Conservation (phyloP, 2,888 invertebrate species). For the Andrena flavipes region DNA sequence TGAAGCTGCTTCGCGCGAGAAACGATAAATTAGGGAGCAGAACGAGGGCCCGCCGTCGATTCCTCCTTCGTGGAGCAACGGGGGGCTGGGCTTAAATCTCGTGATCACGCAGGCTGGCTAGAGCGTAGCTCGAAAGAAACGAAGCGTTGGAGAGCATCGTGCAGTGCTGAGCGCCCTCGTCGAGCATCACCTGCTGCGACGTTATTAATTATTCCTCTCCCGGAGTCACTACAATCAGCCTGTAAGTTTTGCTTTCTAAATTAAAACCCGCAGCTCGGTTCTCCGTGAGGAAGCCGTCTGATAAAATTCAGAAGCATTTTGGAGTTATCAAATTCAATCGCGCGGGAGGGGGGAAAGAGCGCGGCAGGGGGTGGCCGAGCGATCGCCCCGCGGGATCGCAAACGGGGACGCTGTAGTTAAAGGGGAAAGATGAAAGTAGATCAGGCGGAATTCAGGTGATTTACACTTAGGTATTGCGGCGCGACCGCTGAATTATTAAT, state of each 20-base stretch:
- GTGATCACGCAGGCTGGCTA: constrained; percentile 53
- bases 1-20: constrained; percentile 46
- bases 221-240: not conserved
- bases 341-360: no score
- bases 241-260: not conserved
- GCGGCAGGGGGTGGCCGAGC: constrained; percentile 57
- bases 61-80: not conserved
- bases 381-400: constrained; percentile 7
- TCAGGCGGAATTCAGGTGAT: constrained; percentile 80
- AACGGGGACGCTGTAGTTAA: constrained; percentile 25
- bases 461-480: constrained; percentile 49
- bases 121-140: constrained; percentile 31
- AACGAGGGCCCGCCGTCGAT: constrained; percentile 60
- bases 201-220: not conserved
- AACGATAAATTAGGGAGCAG: constrained; percentile 19
- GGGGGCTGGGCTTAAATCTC: constrained; percentile 30
- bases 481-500: constrained; percentile 55
- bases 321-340: no score
- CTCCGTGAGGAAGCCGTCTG: not conserved
- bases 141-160: constrained; percentile 41
- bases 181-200: constrained; percentile 50
- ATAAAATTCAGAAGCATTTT: not conserved
- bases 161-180: constrained; percentile 67
- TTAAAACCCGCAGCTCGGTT: not conserved
- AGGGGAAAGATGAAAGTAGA: constrained; percentile 64